phyloP scores from a whole-genome alignment of 2,113 vertebrate species.

The Tragelaphus buxtoni region DNA sequence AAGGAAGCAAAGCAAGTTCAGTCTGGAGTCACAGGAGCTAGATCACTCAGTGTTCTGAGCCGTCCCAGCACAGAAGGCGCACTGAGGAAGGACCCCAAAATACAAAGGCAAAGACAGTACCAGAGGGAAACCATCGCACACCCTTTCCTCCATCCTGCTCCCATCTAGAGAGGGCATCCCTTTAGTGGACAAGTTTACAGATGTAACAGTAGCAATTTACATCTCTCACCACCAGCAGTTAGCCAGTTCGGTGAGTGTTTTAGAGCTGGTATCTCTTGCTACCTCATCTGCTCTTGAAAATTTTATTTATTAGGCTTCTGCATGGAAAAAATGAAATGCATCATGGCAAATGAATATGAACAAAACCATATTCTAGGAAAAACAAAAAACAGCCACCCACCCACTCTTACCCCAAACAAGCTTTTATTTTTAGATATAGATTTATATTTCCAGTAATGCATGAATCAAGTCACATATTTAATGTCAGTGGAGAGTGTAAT shows the following conservation, averaged over 20 bases:
- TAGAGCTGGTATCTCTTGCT: background rate
- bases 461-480: constrained; percentile 30
- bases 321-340: constrained; percentile 21
- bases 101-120: background rate
- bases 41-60: background rate
- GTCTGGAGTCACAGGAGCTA: background rate
- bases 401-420: background rate
- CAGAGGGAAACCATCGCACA: background rate
- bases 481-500: background rate
- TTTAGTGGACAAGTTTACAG: background rate
- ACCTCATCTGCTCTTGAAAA: background rate
- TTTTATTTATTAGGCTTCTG: background rate
- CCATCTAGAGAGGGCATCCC: background rate
- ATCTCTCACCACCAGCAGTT: background rate
- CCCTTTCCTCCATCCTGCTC: background rate
- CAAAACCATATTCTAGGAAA: background rate
- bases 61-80: background rate
- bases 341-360: background rate
- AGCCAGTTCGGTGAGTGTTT: background rate
- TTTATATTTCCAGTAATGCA: constrained; percentile 23
- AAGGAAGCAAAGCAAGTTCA: background rate
- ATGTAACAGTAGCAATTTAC: background rate
- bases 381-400: background rate
- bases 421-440: constrained; percentile 36
- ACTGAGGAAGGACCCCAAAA: background rate